phyloP scores from a whole-genome alignment of 1,140 invertebrate genomes.

The Cotesia glomerata region DNA sequence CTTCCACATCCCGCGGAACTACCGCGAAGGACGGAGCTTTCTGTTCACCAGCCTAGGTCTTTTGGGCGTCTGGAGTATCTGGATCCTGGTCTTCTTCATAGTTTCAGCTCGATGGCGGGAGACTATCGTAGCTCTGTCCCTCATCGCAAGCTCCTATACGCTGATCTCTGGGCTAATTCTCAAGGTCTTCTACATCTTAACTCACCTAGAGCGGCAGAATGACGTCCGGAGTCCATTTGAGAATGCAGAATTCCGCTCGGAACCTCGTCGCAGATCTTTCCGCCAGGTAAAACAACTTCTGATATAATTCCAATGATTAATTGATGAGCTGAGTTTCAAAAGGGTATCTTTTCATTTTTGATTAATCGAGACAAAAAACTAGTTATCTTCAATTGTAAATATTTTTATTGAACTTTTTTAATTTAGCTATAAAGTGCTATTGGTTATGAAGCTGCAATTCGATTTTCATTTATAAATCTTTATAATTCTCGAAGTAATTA shows the following conservation, averaged over 20 bases:
- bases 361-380: too few relatives aligned
- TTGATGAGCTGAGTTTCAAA: too few relatives aligned
- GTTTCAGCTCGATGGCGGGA: conserved; percentile 58
- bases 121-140: conserved; percentile 59
- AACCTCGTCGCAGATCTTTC: conserved; percentile 48
- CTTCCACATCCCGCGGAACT: conserved; percentile 65
- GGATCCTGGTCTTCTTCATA: conserved; percentile 63
- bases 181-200: conserved; percentile 67
- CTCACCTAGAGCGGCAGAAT: conserved; percentile 52
- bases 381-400: too few relatives aligned
- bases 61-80: conserved; percentile 64
- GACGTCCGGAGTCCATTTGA: conserved; percentile 40
- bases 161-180: conserved; percentile 66
- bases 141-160: conserved; percentile 60
- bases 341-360: too few relatives aligned
- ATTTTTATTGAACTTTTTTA: too few relatives aligned
- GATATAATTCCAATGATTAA: too few relatives aligned
- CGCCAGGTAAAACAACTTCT: conserved; percentile 48
- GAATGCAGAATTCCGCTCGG: conserved; percentile 39
- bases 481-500: too few relatives aligned
- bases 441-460: too few relatives aligned
- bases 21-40: conserved; percentile 68
- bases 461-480: too few relatives aligned
- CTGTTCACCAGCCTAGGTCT: conserved; percentile 61
- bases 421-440: too few relatives aligned